Conservation (phyloP, 2,888 invertebrate genomes). For the Epirrita christyi region DNA sequence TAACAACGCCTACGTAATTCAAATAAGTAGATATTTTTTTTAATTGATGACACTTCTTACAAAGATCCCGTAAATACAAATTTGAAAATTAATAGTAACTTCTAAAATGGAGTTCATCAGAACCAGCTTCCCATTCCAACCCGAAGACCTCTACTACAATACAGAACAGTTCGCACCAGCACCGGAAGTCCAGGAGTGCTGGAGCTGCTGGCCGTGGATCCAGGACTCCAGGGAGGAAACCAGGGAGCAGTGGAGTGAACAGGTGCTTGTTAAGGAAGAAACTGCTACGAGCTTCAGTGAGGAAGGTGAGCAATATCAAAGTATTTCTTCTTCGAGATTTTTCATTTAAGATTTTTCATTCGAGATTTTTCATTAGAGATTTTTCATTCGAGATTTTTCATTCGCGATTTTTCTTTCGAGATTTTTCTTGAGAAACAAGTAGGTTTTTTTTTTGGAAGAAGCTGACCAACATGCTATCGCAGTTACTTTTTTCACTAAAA, state of each 20-base stretch:
- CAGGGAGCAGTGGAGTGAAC: conserved; percentile 40
- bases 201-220: conserved; percentile 57
- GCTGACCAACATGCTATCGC: too few species aligned
- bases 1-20: too few species aligned
- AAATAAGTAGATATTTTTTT: background rate
- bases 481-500: too few species aligned
- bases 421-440: too few species aligned
- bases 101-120: conserved; percentile 37
- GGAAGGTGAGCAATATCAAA: conserved; percentile 52
- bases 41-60: too few species aligned
- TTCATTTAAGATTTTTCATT: too few species aligned
- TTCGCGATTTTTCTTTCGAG: too few species aligned
- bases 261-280: conserved; percentile 28
- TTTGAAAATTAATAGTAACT: background rate
- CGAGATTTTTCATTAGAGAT: too few species aligned
- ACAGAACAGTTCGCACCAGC: conserved; percentile 21
- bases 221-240: conserved; percentile 51
- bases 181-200: conserved; percentile 24
- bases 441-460: too few species aligned
- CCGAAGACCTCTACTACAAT: conserved; percentile 26
- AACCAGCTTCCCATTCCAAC: conserved; percentile 25
- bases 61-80: too few species aligned
- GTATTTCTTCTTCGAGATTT: too few species aligned
- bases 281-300: conserved; percentile 48
- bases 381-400: too few species aligned